These are phyloP conservation scores for Megaleporinus macrocephalus DNA, from an alignment of 2,113 vertebrate species.

Conservation along the genomic window DNA sequence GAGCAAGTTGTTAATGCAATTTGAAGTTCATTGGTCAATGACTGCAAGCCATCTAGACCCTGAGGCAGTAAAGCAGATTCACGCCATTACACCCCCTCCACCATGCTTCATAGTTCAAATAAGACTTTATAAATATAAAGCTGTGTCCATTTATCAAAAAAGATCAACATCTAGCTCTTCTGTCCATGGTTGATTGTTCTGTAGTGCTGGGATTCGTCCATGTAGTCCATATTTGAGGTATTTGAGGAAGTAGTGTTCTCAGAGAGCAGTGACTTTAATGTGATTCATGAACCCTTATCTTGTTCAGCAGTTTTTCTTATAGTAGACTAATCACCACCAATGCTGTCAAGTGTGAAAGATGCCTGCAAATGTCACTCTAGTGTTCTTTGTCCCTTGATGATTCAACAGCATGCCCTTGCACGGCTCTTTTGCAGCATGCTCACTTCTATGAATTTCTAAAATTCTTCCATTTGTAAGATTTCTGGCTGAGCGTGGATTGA, in stretches of 20 bases:
- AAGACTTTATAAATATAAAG: background rate
- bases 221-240: background rate
- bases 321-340: background rate
- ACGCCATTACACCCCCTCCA: background rate
- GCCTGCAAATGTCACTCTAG: background rate
- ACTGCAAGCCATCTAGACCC: too few relatives aligned
- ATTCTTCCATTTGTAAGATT: background rate
- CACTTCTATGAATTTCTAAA: background rate
- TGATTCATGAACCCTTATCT: background rate
- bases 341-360: background rate
- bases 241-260: background rate
- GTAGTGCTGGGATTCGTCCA: background rate
- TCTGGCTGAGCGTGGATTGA: background rate
- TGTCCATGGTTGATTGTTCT: background rate
- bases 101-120: background rate
- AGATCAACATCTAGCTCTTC: background rate
- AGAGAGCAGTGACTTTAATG: background rate
- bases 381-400: background rate
- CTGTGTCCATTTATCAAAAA: background rate
- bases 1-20: too few relatives aligned
- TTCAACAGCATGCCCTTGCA: background rate
- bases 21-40: too few relatives aligned
- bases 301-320: background rate
- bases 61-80: too few relatives aligned
- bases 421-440: background rate